Evolutionary conservation across 2,797 vertebrate genomes (phyloP), one percentile per base, ranked within the genome.

Genomic region (Paratrypauchen microcephalus): DNA sequence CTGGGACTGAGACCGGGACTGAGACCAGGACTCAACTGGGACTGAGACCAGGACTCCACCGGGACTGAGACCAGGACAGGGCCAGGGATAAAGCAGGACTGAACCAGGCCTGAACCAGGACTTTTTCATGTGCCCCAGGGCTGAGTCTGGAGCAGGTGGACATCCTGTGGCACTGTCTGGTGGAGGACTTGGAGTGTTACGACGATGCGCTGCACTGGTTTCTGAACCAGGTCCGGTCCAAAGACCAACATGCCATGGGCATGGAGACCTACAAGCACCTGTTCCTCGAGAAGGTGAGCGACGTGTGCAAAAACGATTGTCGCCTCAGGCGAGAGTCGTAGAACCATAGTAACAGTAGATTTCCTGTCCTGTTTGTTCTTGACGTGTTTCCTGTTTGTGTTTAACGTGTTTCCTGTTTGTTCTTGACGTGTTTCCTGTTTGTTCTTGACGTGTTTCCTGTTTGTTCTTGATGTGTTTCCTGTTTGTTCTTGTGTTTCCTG

Each of bases 241-340:
- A 99, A 90, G 97, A 99, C 91, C 97, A 99, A 83, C 97, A 99
- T n/a, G 97, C 97, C 0, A 99, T 99, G 97, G 97, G 97, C 71
- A 99, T 99, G 96, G 97, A 99, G 92, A 99, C 97, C 2, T 99
- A 99, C 85, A 99, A 99, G 48, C 97, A 99, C 84, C 96, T 99
- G 61, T 99, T 99, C 86, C 89, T 99, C 81, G 97, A 99, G 89
- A 99, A 99, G 96, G 97, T 98, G 87, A 19, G n/a, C 16, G n/a
- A 52, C 47, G 47, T 48, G 1, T 48, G 4, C 19, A n/a, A 1
- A 50, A 18, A 50, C 7, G 8, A 2, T 36, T 36, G 12, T 55
- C 21, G 3, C 32, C 5, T 32, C 32, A 36, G 32, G 9, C 32
- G 32, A 36, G 32, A 36, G 9, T 9, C 32, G 9, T 2, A 36